Conservation (phyloP, 2,113 vertebrate genomes). For the Chrysemys picta region DNA sequence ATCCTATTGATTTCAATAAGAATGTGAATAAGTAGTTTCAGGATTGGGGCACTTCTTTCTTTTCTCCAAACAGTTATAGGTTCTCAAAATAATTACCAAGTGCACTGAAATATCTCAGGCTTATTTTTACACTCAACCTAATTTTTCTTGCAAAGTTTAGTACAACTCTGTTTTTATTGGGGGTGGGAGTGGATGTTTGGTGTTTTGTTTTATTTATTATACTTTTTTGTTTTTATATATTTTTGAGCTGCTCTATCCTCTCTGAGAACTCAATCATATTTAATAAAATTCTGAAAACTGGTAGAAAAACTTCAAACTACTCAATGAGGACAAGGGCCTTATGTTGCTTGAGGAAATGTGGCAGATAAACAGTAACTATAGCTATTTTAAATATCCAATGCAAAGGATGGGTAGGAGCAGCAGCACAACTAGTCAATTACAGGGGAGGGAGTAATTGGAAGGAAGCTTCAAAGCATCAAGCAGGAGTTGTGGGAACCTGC, state of each 20-base stretch:
- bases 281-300: not conserved
- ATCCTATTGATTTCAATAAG: not conserved
- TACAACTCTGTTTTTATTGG: not conserved
- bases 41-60: not conserved
- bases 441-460: not conserved
- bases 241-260: not conserved
- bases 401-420: not conserved
- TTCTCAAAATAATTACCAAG: not conserved
- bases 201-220: not conserved
- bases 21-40: not conserved
- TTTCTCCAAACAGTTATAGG: not conserved
- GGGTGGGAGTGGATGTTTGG: not conserved
- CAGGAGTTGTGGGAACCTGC: not conserved
- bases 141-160: not conserved
- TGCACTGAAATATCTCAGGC: not conserved
- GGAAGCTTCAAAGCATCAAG: not conserved
- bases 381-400: not conserved
- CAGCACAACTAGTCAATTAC: not conserved
- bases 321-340: not conserved
- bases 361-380: accelerated
- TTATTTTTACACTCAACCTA: not conserved
- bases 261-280: not conserved
- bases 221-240: not conserved
- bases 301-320: not conserved
- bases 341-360: not conserved